phyloP scores from a whole-genome alignment of 2,888 invertebrate species.

The Drosophila nigricruria region DNA sequence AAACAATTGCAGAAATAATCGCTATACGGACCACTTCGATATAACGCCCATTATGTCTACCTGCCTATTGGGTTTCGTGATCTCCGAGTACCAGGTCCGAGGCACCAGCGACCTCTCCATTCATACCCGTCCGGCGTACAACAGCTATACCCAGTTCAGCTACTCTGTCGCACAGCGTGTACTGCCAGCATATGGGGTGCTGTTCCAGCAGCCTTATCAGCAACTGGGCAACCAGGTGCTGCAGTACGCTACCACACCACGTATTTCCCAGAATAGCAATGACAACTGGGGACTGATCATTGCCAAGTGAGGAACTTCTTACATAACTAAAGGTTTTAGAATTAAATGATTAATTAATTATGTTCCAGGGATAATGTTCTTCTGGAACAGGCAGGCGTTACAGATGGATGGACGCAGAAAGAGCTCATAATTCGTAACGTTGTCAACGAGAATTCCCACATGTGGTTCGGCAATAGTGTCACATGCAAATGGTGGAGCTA shows the following conservation, averaged over 20 bases:
- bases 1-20: slow-evolving; percentile 50
- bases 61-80: slow-evolving; percentile 92
- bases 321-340: background rate
- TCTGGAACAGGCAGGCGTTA: background rate
- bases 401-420: background rate
- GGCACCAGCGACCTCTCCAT: slow-evolving; percentile 85
- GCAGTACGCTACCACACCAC: background rate
- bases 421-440: background rate
- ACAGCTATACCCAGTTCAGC: slow-evolving; percentile 89
- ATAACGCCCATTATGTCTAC: slow-evolving; percentile 89
- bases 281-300: slow-evolving; percentile 1
- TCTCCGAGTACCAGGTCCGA: slow-evolving; percentile 86
- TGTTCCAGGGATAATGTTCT: background rate
- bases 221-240: background rate
- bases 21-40: slow-evolving; percentile 71
- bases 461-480: slow-evolving; percentile 6
- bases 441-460: background rate
- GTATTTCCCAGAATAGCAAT: background rate
- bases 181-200: slow-evolving; percentile 52
- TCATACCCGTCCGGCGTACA: slow-evolving; percentile 89
- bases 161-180: slow-evolving; percentile 71
- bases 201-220: background rate
- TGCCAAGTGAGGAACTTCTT: background rate
- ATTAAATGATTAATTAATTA: too few species aligned
- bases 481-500: slow-evolving; percentile 2